A percentile compares a stretch with the other conserved stretches of the same genome.
phyloP scores from a whole-genome alignment of 2,113 vertebrate species.

The Poecilia latipinna region DNA sequence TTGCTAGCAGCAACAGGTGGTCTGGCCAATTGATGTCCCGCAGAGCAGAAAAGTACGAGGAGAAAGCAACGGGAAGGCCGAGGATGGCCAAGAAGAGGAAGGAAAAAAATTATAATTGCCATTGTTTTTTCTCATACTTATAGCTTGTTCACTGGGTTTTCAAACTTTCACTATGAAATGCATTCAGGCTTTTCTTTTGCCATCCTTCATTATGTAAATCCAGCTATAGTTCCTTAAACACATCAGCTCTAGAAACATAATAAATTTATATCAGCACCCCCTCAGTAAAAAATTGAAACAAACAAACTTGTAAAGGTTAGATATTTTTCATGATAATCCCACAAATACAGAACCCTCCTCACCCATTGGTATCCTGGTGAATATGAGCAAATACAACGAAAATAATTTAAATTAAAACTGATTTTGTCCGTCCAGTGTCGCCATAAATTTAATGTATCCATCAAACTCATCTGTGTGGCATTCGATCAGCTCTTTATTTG shows the following conservation, averaged over 20 bases:
- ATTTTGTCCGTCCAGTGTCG: too few relatives aligned
- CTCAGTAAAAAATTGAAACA: too few relatives aligned
- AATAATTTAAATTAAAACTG: not conserved
- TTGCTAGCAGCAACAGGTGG: constrained; percentile 80
- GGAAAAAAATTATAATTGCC: constrained; percentile 32
- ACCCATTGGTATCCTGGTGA: too few relatives aligned
- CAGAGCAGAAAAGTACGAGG: constrained; percentile 67
- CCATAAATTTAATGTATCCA: too few relatives aligned
- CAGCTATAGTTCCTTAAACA: not conserved
- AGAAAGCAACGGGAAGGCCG: constrained; percentile 54
- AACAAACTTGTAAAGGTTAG: too few relatives aligned
- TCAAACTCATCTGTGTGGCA: too few relatives aligned
- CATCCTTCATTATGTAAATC: constrained; percentile 19
- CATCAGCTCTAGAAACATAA: too few relatives aligned
- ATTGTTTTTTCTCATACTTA: constrained; percentile 21
- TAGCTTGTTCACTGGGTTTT: not conserved
- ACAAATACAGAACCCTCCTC: too few relatives aligned
- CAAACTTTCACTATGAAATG: constrained; percentile 18
- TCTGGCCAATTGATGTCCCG: constrained; percentile 73
- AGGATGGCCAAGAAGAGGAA: constrained; percentile 49
- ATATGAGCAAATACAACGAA: not conserved
- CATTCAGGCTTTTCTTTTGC: constrained; percentile 8
- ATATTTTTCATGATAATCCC: too few relatives aligned
- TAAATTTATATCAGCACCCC: too few relatives aligned
- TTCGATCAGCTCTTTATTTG: too few relatives aligned